Percentiles rank a stretch among this genome's conserved stretches.
phyloP scores from a whole-genome alignment of 2,888 invertebrate species.

The Petrolisthes manimaculis region DNA sequence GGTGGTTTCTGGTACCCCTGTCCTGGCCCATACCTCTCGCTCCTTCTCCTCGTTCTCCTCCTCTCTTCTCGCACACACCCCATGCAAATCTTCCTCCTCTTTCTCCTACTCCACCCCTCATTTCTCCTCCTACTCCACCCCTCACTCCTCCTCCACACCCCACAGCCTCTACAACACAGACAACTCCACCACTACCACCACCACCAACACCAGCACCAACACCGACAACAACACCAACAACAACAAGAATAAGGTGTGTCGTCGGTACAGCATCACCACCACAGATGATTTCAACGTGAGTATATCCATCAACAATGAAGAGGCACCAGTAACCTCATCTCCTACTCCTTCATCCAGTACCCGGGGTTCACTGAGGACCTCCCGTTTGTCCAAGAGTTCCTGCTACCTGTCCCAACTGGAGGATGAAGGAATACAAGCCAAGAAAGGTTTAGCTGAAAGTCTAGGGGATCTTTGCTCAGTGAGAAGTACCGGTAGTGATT shows the following conservation, averaged over 20 bases:
- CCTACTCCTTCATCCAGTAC: background rate
- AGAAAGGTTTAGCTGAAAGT: background rate
- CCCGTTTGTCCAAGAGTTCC: slow-evolving; percentile 35
- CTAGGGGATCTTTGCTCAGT: background rate
- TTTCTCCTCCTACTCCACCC: no score
- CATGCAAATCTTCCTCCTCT: no score
- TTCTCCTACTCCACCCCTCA: no score
- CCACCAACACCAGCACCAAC: background rate
- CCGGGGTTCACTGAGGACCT: slow-evolving; percentile 14
- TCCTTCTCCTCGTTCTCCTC: no score
- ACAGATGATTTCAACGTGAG: slow-evolving; percentile 48
- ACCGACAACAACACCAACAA: slow-evolving; percentile 9
- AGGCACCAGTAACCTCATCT: background rate
- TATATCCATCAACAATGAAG: slow-evolving; percentile 40
- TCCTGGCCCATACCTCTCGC: no score
- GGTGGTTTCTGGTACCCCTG: no score
- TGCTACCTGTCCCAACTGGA: slow-evolving; percentile 31
- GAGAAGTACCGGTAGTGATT: background rate
- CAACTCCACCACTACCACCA: background rate
- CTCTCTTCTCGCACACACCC: no score
- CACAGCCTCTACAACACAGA: background rate
- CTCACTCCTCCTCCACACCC: background rate
- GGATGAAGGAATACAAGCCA: background rate
- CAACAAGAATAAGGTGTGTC: slow-evolving; percentile 13
- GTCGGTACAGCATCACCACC: slow-evolving; percentile 46